These are phyloP conservation scores for Eidolon dupreanum DNA, from an alignment of 2,797 vertebrate species.

Conservation along the genomic window DNA sequence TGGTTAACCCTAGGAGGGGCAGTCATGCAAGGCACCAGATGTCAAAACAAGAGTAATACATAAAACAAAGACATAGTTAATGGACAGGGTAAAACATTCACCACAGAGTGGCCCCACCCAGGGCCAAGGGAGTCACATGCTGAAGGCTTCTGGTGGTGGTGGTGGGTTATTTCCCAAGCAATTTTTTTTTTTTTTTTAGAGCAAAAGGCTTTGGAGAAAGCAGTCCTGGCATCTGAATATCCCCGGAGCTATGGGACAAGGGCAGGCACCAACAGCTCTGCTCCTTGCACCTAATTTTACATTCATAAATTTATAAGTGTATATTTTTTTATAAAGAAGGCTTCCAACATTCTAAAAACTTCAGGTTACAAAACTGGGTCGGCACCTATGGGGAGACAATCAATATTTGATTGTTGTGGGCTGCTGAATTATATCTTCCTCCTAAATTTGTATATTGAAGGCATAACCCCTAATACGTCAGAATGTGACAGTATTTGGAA, in stretches of 20 bases:
- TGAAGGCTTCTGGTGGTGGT: not conserved
- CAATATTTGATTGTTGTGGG: not conserved
- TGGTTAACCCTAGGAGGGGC: too few relatives aligned
- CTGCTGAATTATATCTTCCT: not conserved
- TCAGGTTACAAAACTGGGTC: not conserved
- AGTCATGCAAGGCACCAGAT: not conserved
- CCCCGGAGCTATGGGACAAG: not conserved
- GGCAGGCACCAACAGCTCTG: too few relatives aligned
- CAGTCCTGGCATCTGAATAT: not conserved
- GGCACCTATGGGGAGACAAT: not conserved
- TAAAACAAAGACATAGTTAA: not conserved
- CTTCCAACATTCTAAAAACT: not conserved
- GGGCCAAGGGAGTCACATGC: fast-evolving
- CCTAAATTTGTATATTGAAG: not conserved
- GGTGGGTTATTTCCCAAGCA: not conserved
- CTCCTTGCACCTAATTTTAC: not conserved
- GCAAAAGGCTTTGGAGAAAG: not conserved
- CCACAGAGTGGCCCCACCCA: not conserved
- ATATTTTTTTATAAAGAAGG: not conserved
- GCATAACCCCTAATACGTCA: not conserved
- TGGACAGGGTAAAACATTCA: not conserved
- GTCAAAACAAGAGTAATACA: not conserved
- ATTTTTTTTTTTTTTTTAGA: too few relatives aligned
- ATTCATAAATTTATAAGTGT: not conserved
- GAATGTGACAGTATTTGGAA: not conserved